These are phyloP conservation scores for Archilochus colubris DNA, from an alignment of 2,113 vertebrate species.

Conservation along the genomic window DNA sequence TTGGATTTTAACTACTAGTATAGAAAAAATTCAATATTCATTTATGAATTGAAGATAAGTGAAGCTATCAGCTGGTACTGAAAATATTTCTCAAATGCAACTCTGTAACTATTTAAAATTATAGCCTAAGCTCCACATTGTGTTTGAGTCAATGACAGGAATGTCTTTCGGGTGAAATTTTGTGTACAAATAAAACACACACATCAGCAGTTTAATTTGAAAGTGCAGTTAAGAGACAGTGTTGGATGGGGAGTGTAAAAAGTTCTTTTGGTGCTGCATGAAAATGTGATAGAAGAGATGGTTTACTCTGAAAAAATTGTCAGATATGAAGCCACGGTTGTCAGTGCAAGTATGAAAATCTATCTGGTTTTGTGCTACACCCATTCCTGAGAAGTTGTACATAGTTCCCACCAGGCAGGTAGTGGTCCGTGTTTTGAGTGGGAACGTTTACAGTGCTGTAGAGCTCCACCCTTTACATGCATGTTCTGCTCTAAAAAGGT, in stretches of 20 bases:
- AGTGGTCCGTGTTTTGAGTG: background rate
- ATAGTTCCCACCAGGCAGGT: background rate
- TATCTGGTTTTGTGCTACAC: background rate
- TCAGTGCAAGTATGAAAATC: background rate
- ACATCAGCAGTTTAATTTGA: conserved; percentile 6
- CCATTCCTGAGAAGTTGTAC: rapidly evolving
- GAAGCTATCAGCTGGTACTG: background rate
- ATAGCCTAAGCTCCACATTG: background rate
- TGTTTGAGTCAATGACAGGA: background rate
- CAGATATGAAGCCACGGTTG: rapidly evolving
- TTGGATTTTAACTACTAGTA: background rate
- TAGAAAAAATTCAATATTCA: background rate
- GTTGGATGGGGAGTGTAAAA: background rate
- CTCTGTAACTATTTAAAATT: background rate
- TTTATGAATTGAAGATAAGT: background rate
- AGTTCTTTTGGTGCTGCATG: background rate
- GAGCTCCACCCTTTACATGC: background rate
- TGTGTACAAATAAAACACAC: background rate
- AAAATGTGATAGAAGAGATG: background rate
- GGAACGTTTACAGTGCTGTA: background rate
- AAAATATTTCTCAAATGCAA: conserved; percentile 5
- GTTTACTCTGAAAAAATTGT: background rate
- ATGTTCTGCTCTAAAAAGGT: background rate
- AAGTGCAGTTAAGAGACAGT: background rate
- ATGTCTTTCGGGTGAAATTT: conserved; percentile 11